phyloP scores from a whole-genome alignment of 2,113 vertebrate species.

The Thryonomys swinderianus region DNA sequence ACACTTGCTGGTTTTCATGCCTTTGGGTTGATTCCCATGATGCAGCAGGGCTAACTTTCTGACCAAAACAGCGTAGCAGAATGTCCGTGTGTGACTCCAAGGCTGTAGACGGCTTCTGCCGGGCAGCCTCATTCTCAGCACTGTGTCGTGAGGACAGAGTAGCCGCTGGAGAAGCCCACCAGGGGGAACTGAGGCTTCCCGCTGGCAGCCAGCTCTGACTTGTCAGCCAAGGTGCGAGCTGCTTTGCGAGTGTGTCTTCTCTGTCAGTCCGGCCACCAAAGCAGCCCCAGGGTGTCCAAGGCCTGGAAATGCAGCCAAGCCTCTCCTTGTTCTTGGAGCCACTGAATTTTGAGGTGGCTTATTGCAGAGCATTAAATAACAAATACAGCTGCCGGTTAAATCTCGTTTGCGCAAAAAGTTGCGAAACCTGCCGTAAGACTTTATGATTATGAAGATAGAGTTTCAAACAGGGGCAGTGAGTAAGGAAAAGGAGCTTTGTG shows the following conservation, averaged over 20 bases:
- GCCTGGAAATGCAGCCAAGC: not conserved
- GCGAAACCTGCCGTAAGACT: not conserved
- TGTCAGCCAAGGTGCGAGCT: not conserved
- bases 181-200: not conserved
- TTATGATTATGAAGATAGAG: not conserved
- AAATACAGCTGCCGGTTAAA: not conserved
- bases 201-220: not conserved
- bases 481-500: not conserved
- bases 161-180: not conserved
- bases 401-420: not conserved
- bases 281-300: not conserved
- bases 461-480: not conserved
- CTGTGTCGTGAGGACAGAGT: not conserved
- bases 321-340: not conserved
- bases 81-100: not conserved
- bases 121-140: not conserved
- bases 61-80: not conserved
- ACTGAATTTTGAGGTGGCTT: not conserved
- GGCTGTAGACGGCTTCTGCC: not conserved
- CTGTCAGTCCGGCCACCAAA: not conserved
- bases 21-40: not conserved
- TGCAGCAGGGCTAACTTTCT: not conserved
- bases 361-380: not conserved
- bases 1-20: no score
- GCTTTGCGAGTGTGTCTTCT: not conserved